A percentile compares a stretch with the other conserved stretches of the same genome.
Evolutionary conservation across 2,113 vertebrate species (phyloP).

Genomic region (Microcebus jonahi): DNA sequence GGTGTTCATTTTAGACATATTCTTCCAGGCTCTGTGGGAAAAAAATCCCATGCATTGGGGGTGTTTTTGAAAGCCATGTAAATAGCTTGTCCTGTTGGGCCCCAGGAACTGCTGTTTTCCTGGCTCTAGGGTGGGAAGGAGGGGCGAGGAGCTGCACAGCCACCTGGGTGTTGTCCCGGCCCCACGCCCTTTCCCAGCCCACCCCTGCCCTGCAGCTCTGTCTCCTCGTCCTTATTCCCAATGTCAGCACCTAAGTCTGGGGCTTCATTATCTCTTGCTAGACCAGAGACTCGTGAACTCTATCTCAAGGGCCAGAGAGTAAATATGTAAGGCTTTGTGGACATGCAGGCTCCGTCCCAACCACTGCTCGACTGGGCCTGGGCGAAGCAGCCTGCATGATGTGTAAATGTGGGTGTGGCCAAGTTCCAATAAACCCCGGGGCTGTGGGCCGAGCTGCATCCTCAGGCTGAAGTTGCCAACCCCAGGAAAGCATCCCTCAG

Average conservation of each 20-base stretch:
- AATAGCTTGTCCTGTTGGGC: not conserved
- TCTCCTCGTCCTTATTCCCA: not conserved
- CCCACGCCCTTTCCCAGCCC: not conserved
- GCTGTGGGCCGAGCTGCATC: not conserved
- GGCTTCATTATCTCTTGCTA: not conserved
- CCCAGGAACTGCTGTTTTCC: not conserved
- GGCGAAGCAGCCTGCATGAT: too few species aligned
- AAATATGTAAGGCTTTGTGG: not conserved
- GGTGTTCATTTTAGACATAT: not conserved
- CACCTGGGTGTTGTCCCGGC: not conserved
- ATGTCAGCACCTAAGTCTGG: not conserved
- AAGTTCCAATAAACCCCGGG: not conserved
- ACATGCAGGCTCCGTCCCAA: not conserved
- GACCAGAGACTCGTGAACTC: not conserved
- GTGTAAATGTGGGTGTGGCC: not conserved
- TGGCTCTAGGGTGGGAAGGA: not conserved
- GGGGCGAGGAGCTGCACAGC: not conserved
- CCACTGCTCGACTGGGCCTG: fast-evolving
- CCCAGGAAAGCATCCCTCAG: not conserved
- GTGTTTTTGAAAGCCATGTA: not conserved
- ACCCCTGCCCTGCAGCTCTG: not conserved
- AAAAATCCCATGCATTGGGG: not conserved
- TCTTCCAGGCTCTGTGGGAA: not conserved
- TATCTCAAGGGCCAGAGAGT: not conserved
- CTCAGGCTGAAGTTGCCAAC: not conserved